Conservation (phyloP, 2,888 invertebrate genomes). For the Aspidiotus rigidus region DNA sequence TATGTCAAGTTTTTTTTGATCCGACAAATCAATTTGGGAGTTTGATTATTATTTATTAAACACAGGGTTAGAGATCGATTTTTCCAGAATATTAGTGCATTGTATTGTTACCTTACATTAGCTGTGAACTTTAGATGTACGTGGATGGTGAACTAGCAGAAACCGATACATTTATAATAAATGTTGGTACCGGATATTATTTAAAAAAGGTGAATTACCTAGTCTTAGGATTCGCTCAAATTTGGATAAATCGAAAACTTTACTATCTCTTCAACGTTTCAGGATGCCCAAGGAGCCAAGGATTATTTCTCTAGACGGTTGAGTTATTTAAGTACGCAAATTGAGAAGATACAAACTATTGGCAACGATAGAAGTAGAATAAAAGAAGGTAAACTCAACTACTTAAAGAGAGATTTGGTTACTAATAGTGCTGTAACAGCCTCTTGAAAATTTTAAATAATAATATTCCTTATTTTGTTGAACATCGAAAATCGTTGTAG, state of each 20-base stretch:
- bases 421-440: no score
- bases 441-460: no score
- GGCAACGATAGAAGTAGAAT: slow-evolving; percentile 75
- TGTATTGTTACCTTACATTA: slow-evolving; percentile 18
- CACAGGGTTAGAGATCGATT: neutral
- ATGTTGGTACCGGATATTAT: slow-evolving; percentile 95
- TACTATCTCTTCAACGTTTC: slow-evolving; percentile 35
- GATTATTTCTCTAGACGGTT: slow-evolving; percentile 89
- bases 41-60: no score
- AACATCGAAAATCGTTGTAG: no score
- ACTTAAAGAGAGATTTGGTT: no score
- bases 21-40: neutral
- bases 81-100: neutral
- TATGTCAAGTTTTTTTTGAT: neutral
- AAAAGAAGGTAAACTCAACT: slow-evolving; percentile 48
- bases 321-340: slow-evolving; percentile 83
- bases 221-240: neutral
- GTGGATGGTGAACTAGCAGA: slow-evolving; percentile 82
- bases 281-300: slow-evolving; percentile 70
- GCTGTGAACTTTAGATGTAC: slow-evolving; percentile 61
- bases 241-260: slow-evolving; percentile 22
- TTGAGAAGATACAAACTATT: slow-evolving; percentile 80
- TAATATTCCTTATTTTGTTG: no score
- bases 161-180: slow-evolving; percentile 78
- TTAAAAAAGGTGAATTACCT: slow-evolving; percentile 66